phyloP scores from a whole-genome alignment of 35 echinoderm and acorn worm genomes.

The Diadema setosum region DNA sequence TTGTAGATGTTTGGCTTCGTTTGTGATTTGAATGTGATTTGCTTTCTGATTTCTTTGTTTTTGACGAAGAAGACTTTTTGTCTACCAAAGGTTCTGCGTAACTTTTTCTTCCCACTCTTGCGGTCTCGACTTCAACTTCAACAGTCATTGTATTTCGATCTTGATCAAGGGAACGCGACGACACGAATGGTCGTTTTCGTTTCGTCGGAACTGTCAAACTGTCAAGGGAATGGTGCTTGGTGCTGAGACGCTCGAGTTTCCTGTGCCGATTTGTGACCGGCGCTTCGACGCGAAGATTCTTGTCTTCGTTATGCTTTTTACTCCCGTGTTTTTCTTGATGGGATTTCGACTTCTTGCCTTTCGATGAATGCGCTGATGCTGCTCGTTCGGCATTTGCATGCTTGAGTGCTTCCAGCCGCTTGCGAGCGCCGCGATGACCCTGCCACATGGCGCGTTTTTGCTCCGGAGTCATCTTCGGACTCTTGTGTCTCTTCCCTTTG shows the following conservation, averaged over 20 bases:
- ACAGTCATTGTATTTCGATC: neutral
- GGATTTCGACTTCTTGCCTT: neutral
- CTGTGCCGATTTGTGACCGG: constrained; percentile 2
- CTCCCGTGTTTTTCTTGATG: neutral
- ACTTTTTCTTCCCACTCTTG: neutral
- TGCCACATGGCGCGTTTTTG: neutral
- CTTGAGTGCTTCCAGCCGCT: neutral
- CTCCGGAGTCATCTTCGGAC: neutral
- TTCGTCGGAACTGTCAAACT: neutral
- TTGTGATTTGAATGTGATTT: too few relatives aligned
- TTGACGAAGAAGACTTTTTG: too few relatives aligned
- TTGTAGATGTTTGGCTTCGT: too few relatives aligned
- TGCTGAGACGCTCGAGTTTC: constrained; percentile 7
- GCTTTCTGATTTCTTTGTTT: too few relatives aligned
- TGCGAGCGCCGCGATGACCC: neutral
- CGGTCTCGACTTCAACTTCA: constrained; percentile 39
- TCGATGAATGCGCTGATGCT: neutral
- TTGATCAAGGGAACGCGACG: neutral
- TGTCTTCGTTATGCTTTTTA: too few relatives aligned
- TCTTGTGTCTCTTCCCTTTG: neutral
- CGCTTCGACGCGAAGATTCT: neutral
- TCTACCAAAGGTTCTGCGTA: too few relatives aligned
- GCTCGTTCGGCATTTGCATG: neutral
- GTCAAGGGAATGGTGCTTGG: neutral
- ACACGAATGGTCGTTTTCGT: neutral